A percentile compares a stretch with the other conserved stretches of the same genome.
Conservation (phyloP, 2,797 vertebrate species). For the Rhabdophis nuchalis region DNA sequence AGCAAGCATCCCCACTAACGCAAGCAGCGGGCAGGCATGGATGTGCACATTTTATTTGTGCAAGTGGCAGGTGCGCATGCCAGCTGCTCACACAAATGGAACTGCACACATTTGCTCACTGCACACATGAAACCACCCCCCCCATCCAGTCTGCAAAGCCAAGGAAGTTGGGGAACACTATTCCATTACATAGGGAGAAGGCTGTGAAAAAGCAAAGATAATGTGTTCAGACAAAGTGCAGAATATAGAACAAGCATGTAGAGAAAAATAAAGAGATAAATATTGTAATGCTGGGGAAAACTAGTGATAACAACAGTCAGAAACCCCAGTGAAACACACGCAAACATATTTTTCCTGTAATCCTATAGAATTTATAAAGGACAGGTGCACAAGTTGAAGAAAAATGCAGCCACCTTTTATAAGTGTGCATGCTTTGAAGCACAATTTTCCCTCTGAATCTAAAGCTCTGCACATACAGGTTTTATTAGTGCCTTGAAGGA, state of each 20-base stretch:
- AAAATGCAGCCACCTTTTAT: not conserved
- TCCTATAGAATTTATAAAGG: not conserved
- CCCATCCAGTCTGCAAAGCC: not conserved
- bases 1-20: not conserved
- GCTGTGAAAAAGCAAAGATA: not conserved
- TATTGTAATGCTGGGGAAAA: not conserved
- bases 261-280: not conserved
- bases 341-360: not conserved
- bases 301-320: not conserved
- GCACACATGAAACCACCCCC: not conserved
- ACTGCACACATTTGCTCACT: not conserved
- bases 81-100: not conserved
- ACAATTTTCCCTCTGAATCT: not conserved
- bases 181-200: not conserved
- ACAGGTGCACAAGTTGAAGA: not conserved
- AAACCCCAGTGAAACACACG: not conserved
- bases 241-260: not conserved
- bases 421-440: not conserved
- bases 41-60: not conserved
- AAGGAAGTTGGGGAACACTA: not conserved
- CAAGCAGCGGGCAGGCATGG: not conserved
- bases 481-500: not conserved
- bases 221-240: not conserved
- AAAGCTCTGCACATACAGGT: not conserved
- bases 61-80: not conserved